phyloP scores from a whole-genome alignment of 2,888 invertebrate species.

The Heliothis peltigera region DNA sequence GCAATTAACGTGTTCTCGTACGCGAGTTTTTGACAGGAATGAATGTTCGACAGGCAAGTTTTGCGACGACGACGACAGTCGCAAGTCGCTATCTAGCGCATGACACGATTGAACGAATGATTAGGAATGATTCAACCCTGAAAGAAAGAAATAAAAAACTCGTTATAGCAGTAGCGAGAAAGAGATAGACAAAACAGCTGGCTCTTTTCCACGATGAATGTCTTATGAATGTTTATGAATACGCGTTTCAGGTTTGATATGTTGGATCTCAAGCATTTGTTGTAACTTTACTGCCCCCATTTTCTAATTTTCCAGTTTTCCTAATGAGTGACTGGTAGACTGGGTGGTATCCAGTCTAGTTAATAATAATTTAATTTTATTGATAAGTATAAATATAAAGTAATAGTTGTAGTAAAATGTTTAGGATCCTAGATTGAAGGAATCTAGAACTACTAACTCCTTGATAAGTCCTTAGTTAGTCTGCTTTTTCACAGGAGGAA shows the following conservation, averaged over 20 bases:
- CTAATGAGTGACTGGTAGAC: no score
- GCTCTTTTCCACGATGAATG: conserved; percentile 6
- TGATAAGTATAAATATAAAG: no score
- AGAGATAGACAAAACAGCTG: conserved; percentile 38
- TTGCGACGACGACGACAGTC: conserved; percentile 22
- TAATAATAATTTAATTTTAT: no score
- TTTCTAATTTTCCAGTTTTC: neutral
- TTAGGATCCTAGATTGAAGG: no score
- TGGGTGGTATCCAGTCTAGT: no score
- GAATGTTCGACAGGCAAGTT: conserved; percentile 64
- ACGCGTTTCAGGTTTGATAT: conserved; percentile 2
- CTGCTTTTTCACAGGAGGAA: no score
- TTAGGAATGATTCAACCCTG: neutral
- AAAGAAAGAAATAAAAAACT: conserved; percentile 25
- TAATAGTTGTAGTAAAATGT: no score
- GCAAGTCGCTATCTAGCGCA: conserved; percentile 17
- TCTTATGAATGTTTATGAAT: neutral
- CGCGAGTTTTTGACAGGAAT: conserved; percentile 67
- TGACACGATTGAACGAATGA: conserved; percentile 31
- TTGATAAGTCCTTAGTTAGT: no score
- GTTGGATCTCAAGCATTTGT: conserved; percentile 1
- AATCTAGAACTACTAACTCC: no score
- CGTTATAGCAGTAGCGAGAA: conserved; percentile 11
- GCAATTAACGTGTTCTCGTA: conserved; percentile 67
- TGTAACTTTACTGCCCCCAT: neutral